phyloP scores from a whole-genome alignment of 2,113 vertebrate genomes.

The Herpetotheres cachinnans region DNA sequence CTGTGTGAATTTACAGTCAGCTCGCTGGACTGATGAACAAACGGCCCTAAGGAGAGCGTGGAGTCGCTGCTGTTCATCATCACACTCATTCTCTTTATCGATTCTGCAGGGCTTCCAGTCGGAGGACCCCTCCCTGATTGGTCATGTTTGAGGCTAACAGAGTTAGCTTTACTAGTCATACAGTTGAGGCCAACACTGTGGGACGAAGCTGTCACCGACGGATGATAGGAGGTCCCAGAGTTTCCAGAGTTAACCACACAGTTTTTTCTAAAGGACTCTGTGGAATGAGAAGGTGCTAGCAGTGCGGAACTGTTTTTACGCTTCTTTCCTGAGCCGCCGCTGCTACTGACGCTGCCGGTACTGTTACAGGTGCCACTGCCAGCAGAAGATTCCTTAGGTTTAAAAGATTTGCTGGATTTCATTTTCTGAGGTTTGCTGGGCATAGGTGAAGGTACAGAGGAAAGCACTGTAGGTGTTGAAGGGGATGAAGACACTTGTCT shows the following conservation, averaged over 20 bases:
- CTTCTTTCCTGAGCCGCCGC: slow-evolving; percentile 91
- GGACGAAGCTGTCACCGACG: slow-evolving; percentile 78
- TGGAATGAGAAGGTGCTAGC: slow-evolving; percentile 81
- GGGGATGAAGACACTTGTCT: slow-evolving; percentile 95
- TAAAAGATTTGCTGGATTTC: slow-evolving; percentile 87
- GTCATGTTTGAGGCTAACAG: slow-evolving; percentile 86
- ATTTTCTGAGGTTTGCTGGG: slow-evolving; percentile 92
- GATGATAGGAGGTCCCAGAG: slow-evolving; percentile 86
- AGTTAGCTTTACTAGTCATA: slow-evolving; percentile 84
- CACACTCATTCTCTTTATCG: slow-evolving; percentile 98
- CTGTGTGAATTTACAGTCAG: slow-evolving; percentile 77
- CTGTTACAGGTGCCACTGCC: slow-evolving; percentile 79
- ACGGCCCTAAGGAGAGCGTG: slow-evolving; percentile 94
- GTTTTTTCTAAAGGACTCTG: slow-evolving; percentile 93
- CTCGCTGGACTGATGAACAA: slow-evolving; percentile 89
- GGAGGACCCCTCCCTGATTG: slow-evolving; percentile 85
- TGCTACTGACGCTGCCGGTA: slow-evolving; percentile 77
- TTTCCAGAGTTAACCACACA: slow-evolving; percentile 84
- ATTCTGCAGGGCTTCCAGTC: slow-evolving; percentile 87
- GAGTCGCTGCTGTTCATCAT: slow-evolving; percentile 97
- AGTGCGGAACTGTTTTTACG: slow-evolving; percentile 90
- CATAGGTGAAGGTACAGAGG: slow-evolving; percentile 86
- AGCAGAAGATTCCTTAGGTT: slow-evolving; percentile 84
- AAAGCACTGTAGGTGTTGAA: slow-evolving; percentile 93
- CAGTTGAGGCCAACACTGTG: slow-evolving; percentile 88